A percentile compares a stretch with the other conserved stretches of the same genome.
phyloP scores from a whole-genome alignment of 2,113 vertebrate genomes.

The Oreotragus oreotragus region DNA sequence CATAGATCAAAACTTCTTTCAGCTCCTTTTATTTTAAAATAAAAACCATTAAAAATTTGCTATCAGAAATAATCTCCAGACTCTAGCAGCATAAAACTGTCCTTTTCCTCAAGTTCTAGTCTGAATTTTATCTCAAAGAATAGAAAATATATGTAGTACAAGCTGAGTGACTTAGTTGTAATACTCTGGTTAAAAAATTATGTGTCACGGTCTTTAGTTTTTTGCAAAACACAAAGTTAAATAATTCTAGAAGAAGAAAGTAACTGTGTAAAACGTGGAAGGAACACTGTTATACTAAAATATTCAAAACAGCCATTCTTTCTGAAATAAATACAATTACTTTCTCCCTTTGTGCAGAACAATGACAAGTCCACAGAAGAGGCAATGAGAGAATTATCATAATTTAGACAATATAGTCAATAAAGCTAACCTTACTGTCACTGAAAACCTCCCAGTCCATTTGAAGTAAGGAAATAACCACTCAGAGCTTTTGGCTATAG shows the following conservation, averaged over 20 bases:
- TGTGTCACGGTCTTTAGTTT: background rate
- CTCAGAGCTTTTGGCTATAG: background rate
- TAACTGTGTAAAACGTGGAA: background rate
- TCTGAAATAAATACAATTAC: constrained; percentile 9
- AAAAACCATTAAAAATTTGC: background rate
- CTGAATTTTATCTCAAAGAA: constrained; percentile 4
- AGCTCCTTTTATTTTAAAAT: background rate
- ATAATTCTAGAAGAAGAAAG: background rate
- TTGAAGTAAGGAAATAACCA: background rate
- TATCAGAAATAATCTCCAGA: background rate
- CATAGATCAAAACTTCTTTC: background rate
- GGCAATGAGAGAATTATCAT: background rate
- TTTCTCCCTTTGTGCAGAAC: background rate
- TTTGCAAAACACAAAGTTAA: constrained; percentile 28
- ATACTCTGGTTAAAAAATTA: background rate
- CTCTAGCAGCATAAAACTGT: background rate
- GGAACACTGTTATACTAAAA: background rate
- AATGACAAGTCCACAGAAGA: background rate
- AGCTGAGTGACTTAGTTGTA: background rate
- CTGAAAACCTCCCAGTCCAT: background rate
- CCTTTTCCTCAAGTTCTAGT: background rate
- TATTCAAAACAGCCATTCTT: background rate
- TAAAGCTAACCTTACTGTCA: background rate
- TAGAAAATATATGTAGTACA: background rate
- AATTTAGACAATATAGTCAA: background rate